Evolutionary conservation across 2,888 invertebrate species (phyloP).

Genomic region (Ryuthela nishihirai): DNA sequence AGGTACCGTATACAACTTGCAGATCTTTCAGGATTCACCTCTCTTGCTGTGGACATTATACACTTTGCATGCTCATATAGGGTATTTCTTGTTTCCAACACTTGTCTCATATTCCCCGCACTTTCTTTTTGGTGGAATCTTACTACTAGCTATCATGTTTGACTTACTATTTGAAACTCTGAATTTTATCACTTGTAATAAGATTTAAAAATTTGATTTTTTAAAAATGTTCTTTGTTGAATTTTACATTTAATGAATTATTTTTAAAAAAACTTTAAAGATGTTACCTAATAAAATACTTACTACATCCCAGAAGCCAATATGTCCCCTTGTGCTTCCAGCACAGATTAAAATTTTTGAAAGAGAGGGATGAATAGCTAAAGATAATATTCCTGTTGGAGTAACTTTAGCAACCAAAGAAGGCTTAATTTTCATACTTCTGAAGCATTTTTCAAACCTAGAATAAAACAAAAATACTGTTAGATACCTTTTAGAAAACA

Average conservation of each 20-base stretch:
- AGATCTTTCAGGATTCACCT: too few relatives aligned
- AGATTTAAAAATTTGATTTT: neutral
- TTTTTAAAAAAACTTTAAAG: neutral
- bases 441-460: conserved; percentile 41
- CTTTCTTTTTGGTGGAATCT: too few relatives aligned
- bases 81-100: too few relatives aligned
- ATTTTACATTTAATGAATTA: conserved; percentile 1
- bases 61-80: too few relatives aligned
- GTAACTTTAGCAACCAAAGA: conserved; percentile 48
- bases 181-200: too few relatives aligned
- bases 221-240: neutral
- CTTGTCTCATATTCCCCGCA: too few relatives aligned
- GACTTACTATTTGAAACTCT: too few relatives aligned
- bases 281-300: conserved; percentile 28
- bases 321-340: conserved; percentile 51
- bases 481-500: too few relatives aligned
- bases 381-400: conserved; percentile 48
- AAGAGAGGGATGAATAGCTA: conserved; percentile 50
- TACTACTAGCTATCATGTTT: too few relatives aligned
- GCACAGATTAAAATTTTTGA: conserved; percentile 48
- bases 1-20: too few relatives aligned
- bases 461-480: conserved; percentile 3
- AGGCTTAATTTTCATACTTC: conserved; percentile 41
- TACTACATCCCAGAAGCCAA: conserved; percentile 50
- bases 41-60: too few relatives aligned